Conservation (phyloP, 2,888 invertebrate genomes). For the Thecocarcelia acutangulata region DNA sequence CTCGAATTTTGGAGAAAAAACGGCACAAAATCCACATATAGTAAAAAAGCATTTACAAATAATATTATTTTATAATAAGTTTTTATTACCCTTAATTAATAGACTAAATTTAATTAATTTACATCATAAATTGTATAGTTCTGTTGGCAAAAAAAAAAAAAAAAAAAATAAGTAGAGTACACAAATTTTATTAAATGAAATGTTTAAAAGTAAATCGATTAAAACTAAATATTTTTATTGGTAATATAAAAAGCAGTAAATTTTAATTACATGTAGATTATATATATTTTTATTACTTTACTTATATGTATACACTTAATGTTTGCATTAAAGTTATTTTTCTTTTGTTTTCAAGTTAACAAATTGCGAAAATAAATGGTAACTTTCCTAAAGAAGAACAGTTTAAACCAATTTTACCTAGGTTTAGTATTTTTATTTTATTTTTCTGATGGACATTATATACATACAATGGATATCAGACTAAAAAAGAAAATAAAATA, state of each 20-base stretch:
- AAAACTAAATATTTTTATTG: slow-evolving; percentile 29
- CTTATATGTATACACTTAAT: neutral
- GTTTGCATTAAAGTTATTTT: slow-evolving; percentile 29
- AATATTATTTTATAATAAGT: slow-evolving; percentile 26
- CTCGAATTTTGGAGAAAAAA: too few relatives aligned
- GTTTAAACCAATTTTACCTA: slow-evolving; percentile 27
- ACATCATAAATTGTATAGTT: slow-evolving; percentile 54
- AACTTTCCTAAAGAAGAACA: slow-evolving; percentile 13
- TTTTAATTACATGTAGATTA: slow-evolving; percentile 46
- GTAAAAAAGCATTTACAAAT: neutral
- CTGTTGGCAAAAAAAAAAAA: neutral
- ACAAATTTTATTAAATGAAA: slow-evolving; percentile 29
- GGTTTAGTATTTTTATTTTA: slow-evolving; percentile 24
- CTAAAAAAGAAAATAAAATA: slow-evolving; percentile 13
- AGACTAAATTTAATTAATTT: slow-evolving; percentile 55
- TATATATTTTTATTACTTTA: slow-evolving; percentile 6
- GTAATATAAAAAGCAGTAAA: slow-evolving; percentile 36
- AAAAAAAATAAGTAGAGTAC: slow-evolving; percentile 21
- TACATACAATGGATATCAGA: slow-evolving; percentile 55
- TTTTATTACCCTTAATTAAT: slow-evolving; percentile 26
- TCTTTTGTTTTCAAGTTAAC: slow-evolving; percentile 19
- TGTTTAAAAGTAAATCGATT: slow-evolving; percentile 39
- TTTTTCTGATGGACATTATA: slow-evolving; percentile 28
- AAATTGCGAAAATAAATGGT: slow-evolving; percentile 38
- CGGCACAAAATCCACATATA: too few relatives aligned